Conservation (phyloP, 2,113 vertebrate genomes). For the Terrapene triunguis region DNA sequence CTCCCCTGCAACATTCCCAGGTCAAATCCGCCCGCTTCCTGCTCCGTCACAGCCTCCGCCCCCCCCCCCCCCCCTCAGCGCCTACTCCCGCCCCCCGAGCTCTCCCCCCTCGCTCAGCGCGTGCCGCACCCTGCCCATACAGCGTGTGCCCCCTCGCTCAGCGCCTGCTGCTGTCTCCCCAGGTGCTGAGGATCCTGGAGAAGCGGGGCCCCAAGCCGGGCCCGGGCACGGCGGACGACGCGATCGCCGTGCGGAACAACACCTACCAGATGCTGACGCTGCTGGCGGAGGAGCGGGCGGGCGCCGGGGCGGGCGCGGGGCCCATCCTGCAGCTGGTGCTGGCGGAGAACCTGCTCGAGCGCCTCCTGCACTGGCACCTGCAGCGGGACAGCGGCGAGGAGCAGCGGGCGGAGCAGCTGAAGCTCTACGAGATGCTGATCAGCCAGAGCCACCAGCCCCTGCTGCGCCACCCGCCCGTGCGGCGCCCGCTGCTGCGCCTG, state of each 20-base stretch:
- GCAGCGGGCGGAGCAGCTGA: constrained; percentile 91
- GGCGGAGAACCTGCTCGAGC: constrained; percentile 87
- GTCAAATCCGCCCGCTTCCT: too few species aligned
- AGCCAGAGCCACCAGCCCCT: constrained; percentile 93
- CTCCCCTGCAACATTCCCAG: too few species aligned
- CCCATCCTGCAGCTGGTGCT: constrained; percentile 92
- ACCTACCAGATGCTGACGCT: constrained; percentile 96
- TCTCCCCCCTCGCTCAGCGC: too few species aligned
- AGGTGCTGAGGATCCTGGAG: constrained; percentile 93
- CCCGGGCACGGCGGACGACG: constrained; percentile 86
- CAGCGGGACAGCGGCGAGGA: constrained; percentile 88
- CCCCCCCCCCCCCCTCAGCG: too few species aligned
- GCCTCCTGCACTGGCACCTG: constrained; percentile 91
- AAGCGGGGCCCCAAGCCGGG: constrained; percentile 79
- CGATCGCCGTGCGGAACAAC: constrained; percentile 93
- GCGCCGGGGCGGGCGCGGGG: constrained; percentile 77
- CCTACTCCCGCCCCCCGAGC: too few species aligned
- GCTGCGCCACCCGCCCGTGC: constrained; percentile 87
- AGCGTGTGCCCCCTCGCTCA: neutral
- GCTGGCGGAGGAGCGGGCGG: constrained; percentile 90
- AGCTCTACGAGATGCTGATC: constrained; percentile 95
- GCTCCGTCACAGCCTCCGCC: too few species aligned
- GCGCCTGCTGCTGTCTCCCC: rapidly evolving
- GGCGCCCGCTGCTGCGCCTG: constrained; percentile 89
- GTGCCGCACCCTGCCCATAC: too few species aligned